These are phyloP conservation scores for Enteromius afrohamiltoni DNA, from an alignment of 2,797 vertebrate genomes.

Conservation along the genomic window DNA sequence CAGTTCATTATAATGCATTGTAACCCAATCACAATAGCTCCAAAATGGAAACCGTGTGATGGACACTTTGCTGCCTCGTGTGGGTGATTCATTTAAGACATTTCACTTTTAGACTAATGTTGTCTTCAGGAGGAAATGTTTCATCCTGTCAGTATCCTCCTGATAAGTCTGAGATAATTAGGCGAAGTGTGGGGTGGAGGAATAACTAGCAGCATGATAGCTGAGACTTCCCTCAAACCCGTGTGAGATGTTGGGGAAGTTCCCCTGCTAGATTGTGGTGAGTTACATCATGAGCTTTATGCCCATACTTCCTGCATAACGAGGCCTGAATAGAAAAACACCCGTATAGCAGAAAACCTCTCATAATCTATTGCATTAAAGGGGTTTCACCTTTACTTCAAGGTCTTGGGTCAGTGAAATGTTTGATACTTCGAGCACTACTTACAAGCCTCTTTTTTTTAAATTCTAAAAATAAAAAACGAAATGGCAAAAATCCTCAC, in stretches of 20 bases:
- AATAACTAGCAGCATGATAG: neutral
- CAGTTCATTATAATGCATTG: conserved; percentile 28
- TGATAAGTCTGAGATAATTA: conserved; percentile 27
- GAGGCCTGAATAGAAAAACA: conserved; percentile 5
- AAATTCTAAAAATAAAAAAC: neutral
- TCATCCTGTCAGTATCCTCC: neutral
- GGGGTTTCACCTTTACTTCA: neutral
- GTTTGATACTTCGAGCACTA: neutral
- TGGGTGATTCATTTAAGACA: conserved; percentile 29
- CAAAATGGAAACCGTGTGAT: conserved; percentile 40
- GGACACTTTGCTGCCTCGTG: conserved; percentile 21
- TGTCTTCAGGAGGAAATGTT: conserved; percentile 36
- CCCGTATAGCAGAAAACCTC: neutral
- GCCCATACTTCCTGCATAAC: conserved; percentile 31
- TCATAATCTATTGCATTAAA: neutral
- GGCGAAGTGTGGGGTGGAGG: neutral
- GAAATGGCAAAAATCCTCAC: too few relatives aligned
- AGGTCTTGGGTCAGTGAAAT: neutral
- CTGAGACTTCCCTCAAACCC: conserved; percentile 1
- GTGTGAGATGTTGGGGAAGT: conserved; percentile 28
- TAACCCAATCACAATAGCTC: conserved; percentile 32
- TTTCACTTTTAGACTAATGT: conserved; percentile 26
- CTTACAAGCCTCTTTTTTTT: neutral
- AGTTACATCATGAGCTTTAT: conserved; percentile 40
- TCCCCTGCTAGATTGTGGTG: conserved; percentile 8